A percentile compares a stretch with the other conserved stretches of the same genome.
These are phyloP conservation scores for Gymnorhina tibicen DNA, from an alignment of 2,113 vertebrate genomes.

Conservation along the genomic window DNA sequence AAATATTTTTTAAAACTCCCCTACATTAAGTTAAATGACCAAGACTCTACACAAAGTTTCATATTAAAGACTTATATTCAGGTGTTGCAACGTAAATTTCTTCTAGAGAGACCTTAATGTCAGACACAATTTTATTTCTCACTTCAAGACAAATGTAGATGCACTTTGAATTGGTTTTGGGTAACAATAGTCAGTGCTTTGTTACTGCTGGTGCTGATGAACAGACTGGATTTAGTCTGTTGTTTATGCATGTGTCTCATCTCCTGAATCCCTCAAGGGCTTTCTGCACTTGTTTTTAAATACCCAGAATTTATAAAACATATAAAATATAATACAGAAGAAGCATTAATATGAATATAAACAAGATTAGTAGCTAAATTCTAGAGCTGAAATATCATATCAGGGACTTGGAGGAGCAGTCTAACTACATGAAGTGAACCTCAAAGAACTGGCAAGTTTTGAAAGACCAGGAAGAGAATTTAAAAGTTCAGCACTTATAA, in stretches of 20 bases:
- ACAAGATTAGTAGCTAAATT: not conserved
- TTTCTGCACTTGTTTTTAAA: not conserved
- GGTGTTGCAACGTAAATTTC: not conserved
- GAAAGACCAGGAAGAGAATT: not conserved
- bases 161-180: not conserved
- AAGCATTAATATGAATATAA: not conserved
- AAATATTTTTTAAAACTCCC: not conserved
- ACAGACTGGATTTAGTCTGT: not conserved
- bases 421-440: not conserved
- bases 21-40: not conserved
- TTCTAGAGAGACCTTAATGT: not conserved
- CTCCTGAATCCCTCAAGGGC: not conserved
- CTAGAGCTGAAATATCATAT: not conserved
- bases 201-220: not conserved
- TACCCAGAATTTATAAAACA: not conserved
- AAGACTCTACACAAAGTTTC: not conserved
- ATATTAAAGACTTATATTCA: not conserved
- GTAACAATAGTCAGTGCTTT: not conserved
- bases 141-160: not conserved
- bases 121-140: not conserved
- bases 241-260: not conserved
- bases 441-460: not conserved
- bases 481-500: not conserved
- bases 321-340: not conserved
- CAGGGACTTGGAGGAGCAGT: not conserved